phyloP scores from a whole-genome alignment of 2,888 invertebrate genomes.

The Drosophila emarginata region DNA sequence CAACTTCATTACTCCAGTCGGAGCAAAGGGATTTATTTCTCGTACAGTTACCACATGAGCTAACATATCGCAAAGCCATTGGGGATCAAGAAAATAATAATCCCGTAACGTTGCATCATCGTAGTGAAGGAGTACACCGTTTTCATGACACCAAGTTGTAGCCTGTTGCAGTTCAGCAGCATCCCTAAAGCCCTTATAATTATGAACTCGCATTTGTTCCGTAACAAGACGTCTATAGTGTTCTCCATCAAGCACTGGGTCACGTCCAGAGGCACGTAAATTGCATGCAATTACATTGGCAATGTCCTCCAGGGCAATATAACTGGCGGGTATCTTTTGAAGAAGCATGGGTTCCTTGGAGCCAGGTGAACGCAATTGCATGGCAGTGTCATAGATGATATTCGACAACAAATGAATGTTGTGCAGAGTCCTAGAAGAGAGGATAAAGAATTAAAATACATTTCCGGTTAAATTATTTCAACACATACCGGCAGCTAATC shows the following conservation, averaged over 20 bases:
- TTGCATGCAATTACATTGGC: conserved; percentile 92
- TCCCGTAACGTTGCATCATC: conserved; percentile 97
- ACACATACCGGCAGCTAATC: conserved; percentile 86
- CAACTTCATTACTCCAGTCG: conserved; percentile 95
- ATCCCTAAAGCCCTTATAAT: conserved; percentile 86
- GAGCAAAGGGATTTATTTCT: conserved; percentile 98
- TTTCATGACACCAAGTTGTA: conserved; percentile 98
- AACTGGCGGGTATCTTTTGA: conserved; percentile 97
- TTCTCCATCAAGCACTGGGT: conserved; percentile 93
- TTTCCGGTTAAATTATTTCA: no score
- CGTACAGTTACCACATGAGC: conserved; percentile 98
- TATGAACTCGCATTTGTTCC: conserved; percentile 82
- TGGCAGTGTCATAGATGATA: conserved; percentile 96
- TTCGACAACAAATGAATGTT: conserved; percentile 95
- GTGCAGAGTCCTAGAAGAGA: conserved; percentile 87
- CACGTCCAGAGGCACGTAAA: conserved; percentile 86
- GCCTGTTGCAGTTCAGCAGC: conserved; percentile 96
- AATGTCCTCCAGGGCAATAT: conserved; percentile 96
- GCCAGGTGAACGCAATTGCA: conserved; percentile 94
- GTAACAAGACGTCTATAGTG: conserved; percentile 85
- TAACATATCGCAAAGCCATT: conserved; percentile 99
- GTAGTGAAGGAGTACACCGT: conserved; percentile 96
- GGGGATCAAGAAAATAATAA: conserved; percentile 97
- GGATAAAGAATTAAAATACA: background rate
- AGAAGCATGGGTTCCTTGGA: conserved; percentile 95